Base-by-base conservation (phyloP, 2,797 vertebrate species). In the Parauchenoglanis ngamensis region DNA sequence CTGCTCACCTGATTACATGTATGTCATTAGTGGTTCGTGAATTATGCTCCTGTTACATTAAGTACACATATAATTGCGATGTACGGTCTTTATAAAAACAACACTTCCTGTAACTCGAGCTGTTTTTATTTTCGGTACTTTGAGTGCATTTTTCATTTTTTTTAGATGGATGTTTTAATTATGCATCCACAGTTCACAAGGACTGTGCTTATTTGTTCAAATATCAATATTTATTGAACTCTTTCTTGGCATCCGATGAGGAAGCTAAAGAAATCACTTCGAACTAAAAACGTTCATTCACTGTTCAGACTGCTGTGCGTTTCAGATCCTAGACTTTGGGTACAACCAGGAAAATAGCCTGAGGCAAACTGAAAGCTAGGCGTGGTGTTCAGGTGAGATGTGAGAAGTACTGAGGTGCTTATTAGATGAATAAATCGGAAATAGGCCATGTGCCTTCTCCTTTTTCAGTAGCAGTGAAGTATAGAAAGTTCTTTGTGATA, bases 371-470 rank as follows among this genome's bases (percentile, higher is more conserved):
- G 52, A 78, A 81, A 46, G 63, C 10, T 13, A n/a, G n/a, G 19
- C 7, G 25, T 52, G 31, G 31, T 52, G 63, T 35, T 52, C 65
- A 80, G 65, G 49, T 84, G 63, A 52, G 82, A 59, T 57, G 67
- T 49, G 57, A 75, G 57, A 81, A 31, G 15, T 5, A 12, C 57
- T 40, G 44, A 93, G 91, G 92, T 93, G 92, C 92, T 91, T 90
- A 94, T 92, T 92, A 90, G 91, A 91, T 93, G 93, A 94, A 95
- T 94, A 93, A 93, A 94, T 92, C 93, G 92, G 80, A 93, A 92
- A 92, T 92, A 93, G 92, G 92, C 88, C 88, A 1, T 31, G n/a
- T 19, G 15, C 13, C 28, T 8, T 63, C 11, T 46, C 21, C 56
- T 61, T 61, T 40, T 80, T 15, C 11, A 40, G 19, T 2, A 61